Percentiles rank a stretch among this genome's conserved stretches.
Conservation (phyloP, 2,888 invertebrate species). For the Stratiomys singularior region DNA sequence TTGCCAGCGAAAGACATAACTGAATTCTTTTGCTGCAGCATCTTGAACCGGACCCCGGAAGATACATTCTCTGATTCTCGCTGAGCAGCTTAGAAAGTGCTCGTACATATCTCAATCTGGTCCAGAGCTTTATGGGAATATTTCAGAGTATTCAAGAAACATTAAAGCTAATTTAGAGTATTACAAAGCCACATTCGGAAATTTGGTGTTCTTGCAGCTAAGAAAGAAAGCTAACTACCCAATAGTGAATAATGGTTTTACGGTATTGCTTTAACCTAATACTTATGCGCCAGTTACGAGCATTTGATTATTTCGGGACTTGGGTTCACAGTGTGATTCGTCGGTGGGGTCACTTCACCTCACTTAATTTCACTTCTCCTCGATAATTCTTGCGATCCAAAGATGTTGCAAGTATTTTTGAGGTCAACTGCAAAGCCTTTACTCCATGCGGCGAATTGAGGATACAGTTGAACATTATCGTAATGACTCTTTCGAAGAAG, state of each 20-base stretch:
- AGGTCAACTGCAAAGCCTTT: neutral
- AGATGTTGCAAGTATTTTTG: neutral
- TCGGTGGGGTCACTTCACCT: neutral
- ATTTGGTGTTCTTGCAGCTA: neutral
- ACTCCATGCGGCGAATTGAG: neutral
- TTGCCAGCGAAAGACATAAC: slow-evolving; percentile 11
- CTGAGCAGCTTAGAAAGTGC: neutral
- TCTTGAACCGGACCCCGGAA: neutral
- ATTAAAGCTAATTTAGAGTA: slow-evolving; percentile 1
- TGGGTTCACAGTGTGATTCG: neutral
- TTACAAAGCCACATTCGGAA: neutral
- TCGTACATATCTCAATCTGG: neutral
- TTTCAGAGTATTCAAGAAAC: neutral
- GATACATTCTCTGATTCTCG: neutral
- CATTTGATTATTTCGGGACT: slow-evolving; percentile 37
- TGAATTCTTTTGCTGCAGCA: slow-evolving; percentile 23
- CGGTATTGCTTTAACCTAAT: slow-evolving; percentile 18
- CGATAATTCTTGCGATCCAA: neutral
- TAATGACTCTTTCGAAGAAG: neutral
- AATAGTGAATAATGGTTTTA: slow-evolving; percentile 25
- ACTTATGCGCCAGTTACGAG: neutral
- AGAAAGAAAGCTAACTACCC: neutral
- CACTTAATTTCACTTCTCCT: neutral
- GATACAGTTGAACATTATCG: slow-evolving; percentile 15
- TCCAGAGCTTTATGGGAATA: neutral